Conservation (phyloP, 2,888 invertebrate genomes). For the Aspidiotus destructor region DNA sequence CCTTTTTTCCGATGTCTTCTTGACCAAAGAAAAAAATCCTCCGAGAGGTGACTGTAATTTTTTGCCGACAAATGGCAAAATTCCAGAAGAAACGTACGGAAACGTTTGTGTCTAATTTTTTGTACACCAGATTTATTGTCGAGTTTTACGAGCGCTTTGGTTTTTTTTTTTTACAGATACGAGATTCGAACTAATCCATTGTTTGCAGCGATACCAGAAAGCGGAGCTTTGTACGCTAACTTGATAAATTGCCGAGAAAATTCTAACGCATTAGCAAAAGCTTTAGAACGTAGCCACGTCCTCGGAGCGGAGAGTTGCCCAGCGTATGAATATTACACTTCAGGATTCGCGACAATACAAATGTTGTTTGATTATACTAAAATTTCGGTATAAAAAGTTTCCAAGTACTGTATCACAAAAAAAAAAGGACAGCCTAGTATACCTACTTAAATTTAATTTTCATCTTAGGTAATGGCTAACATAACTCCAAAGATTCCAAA, state of each 20-base stretch:
- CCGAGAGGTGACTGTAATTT: too few species aligned
- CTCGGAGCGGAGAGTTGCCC: slow-evolving; percentile 61
- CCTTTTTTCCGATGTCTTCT: too few species aligned
- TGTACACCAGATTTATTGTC: not conserved
- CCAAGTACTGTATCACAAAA: not conserved
- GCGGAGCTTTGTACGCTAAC: slow-evolving; percentile 54
- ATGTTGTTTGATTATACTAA: slow-evolving; percentile 61
- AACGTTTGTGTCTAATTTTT: not conserved
- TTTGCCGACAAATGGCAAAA: too few species aligned
- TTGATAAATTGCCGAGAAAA: slow-evolving; percentile 60
- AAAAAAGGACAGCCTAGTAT: not conserved
- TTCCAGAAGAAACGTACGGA: not conserved
- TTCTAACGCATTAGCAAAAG: slow-evolving; percentile 50
- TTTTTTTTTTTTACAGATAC: slow-evolving; percentile 46
- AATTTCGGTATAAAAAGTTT: slow-evolving; percentile 44
- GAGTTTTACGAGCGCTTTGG: too few species aligned
- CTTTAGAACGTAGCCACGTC: slow-evolving; percentile 44
- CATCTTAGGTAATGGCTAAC: not conserved
- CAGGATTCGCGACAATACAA: slow-evolving; percentile 65
- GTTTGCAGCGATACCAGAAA: slow-evolving; percentile 54
- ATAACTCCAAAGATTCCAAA: slow-evolving; percentile 1
- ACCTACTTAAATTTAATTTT: not conserved
- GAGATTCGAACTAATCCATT: slow-evolving; percentile 65
- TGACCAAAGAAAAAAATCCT: too few species aligned
- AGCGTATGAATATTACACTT: slow-evolving; percentile 63